Evolutionary conservation across 2,888 invertebrate species (phyloP), one percentile per base, ranked within the genome.

Genomic region (Ectropis crepuscularia): DNA sequence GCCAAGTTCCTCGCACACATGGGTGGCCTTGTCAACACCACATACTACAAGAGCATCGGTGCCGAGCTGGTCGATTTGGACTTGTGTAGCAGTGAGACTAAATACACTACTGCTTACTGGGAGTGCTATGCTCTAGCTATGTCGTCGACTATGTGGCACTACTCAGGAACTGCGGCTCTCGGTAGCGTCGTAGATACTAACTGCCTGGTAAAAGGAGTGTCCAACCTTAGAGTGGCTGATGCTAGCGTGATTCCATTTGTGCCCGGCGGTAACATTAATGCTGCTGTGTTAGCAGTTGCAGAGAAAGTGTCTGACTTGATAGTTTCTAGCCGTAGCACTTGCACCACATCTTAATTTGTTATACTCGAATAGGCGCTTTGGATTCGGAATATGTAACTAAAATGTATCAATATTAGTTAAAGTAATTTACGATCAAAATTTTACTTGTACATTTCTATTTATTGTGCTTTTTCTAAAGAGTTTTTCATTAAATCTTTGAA

Each of bases 131-230:
- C 67, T 4, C 10, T 71, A 0, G 67, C 69, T 2, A 70, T 77
- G 73, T 95, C 80, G 0, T 91, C 94, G 43, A 95, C 96, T 0
- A 94, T 95, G 61, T 96, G 95, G 77, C 96, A 96, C 81, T 95
- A 95, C 0, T 88, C 93, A 0, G 94, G 96, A 0, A 96, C 96
- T 0, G 94, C 95, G 55, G 95, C 96, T 76, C 96, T 97, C 96
- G 96, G 96, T 0, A 92, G 95, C 0, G 96, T 96, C 0, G 94
- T 96, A 0, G 95, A 95, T 81, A 90, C 94, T 0, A 77, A 94
- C 28, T 81, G 96, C 5, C 48, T 43, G 0, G 82, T 83, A 0
- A 51, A 53, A 7, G 77, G 74, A 0, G 61, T 80, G 0, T 7
- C 63, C 5, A 59, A 58, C 0, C 57, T 83, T 5, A 72, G 82